Evolutionary conservation across 2,888 invertebrate genomes (phyloP).

Genomic region (Deilephila porcellus): DNA sequence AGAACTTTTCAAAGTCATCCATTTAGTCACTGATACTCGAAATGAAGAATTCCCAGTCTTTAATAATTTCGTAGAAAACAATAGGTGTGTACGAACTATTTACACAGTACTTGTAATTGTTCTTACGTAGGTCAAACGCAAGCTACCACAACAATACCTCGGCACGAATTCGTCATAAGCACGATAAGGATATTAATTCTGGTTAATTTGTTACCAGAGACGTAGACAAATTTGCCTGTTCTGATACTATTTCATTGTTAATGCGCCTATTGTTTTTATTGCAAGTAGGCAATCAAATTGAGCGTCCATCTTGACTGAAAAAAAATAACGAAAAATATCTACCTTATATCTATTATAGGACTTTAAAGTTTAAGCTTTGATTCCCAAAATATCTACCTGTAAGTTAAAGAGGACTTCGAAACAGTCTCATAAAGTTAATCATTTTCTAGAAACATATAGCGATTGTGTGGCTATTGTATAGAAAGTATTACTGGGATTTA

Average conservation of each 20-base stretch:
- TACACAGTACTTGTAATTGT: neutral
- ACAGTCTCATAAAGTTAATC: too few species aligned
- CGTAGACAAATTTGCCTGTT: constrained; percentile 10
- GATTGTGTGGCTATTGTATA: too few species aligned
- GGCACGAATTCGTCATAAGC: constrained; percentile 43
- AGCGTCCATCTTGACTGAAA: neutral
- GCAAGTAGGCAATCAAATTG: neutral
- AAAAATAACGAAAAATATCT: too few species aligned
- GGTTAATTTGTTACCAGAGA: constrained; percentile 28
- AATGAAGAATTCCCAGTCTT: neutral
- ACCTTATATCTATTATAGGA: too few species aligned
- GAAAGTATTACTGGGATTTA: too few species aligned
- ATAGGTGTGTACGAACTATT: neutral
- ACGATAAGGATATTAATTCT: constrained; percentile 33
- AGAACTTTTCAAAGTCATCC: too few species aligned
- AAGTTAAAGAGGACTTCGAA: too few species aligned
- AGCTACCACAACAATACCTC: constrained; percentile 45
- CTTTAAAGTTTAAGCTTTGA: too few species aligned
- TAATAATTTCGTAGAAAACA: neutral
- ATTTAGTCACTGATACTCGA: neutral
- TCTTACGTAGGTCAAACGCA: constrained; percentile 32
- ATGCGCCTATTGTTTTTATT: constrained; percentile 41
- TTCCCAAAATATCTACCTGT: too few species aligned
- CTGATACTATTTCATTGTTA: constrained; percentile 23
- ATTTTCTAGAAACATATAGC: too few species aligned